phyloP scores from a whole-genome alignment of 2,113 vertebrate species.

The Apaloderma vittatum region DNA sequence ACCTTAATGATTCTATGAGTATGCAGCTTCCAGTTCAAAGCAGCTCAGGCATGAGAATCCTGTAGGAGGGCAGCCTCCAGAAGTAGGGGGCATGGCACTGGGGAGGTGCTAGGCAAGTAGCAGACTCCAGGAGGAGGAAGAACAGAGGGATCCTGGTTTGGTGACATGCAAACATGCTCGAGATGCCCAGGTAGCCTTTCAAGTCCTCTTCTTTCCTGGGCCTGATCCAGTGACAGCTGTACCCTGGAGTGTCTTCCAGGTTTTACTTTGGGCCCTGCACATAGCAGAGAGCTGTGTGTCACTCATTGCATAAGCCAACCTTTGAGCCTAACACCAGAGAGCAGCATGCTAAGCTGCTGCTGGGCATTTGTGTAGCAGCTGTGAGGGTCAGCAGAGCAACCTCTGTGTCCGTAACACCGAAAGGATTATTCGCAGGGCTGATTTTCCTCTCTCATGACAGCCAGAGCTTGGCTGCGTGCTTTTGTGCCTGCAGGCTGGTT shows the following conservation, averaged over 20 bases:
- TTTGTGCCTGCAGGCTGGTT: background rate
- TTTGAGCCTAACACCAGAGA: accelerated
- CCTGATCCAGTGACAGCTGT: background rate
- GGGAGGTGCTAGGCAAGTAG: background rate
- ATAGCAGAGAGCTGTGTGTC: background rate
- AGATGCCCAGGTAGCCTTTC: background rate
- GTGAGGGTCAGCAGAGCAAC: background rate
- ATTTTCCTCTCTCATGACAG: background rate
- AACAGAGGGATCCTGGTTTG: background rate
- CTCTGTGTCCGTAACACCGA: background rate
- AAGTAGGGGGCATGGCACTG: background rate
- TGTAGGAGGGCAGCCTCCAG: background rate
- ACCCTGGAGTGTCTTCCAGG: background rate
- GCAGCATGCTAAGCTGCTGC: background rate
- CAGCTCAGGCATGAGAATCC: background rate
- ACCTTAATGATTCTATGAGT: background rate
- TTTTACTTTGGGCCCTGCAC: background rate
- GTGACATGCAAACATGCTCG: background rate
- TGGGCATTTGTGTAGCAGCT: conserved; percentile 7
- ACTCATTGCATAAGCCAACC: background rate
- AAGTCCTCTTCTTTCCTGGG: background rate
- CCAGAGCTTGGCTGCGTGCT: accelerated
- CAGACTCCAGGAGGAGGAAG: background rate
- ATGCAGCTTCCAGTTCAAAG: background rate
- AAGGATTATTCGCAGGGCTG: background rate